Percentiles rank a stretch among this genome's conserved stretches.
Conservation (phyloP, 1,140 invertebrate species). For the Diprion similis region DNA sequence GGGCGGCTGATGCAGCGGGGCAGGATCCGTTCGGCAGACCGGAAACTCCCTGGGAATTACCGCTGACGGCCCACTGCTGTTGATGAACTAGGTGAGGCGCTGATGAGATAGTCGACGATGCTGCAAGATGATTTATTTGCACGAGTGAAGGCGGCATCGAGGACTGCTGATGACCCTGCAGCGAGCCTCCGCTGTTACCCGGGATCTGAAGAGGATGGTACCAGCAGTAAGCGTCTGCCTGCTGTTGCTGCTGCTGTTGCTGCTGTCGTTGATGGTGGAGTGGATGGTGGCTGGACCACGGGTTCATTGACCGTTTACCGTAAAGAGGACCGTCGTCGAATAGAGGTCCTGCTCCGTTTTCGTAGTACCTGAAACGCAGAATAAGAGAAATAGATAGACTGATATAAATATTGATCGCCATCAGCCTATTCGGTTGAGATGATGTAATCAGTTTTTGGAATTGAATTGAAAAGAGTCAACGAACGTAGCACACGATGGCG, state of each 20-base stretch:
- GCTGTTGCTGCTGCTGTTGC: conserved; percentile 36
- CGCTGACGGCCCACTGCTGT: conserved; percentile 45
- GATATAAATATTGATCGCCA: conserved; percentile 11
- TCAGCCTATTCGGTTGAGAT: conserved; percentile 10
- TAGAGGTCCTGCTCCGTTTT: conserved; percentile 48
- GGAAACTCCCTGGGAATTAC: conserved; percentile 52
- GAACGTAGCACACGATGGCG: too few relatives aligned
- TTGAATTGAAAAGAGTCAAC: conserved; percentile 20
- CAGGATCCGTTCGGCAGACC: conserved; percentile 55
- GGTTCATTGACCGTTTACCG: conserved; percentile 45
- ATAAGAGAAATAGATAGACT: conserved; percentile 17
- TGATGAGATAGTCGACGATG: conserved; percentile 38
- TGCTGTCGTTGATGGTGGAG: conserved; percentile 40
- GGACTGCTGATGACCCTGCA: conserved; percentile 48
- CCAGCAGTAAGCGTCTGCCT: conserved; percentile 48
- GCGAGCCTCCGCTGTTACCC: conserved; percentile 34
- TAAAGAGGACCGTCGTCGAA: conserved; percentile 51
- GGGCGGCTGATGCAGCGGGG: conserved; percentile 46
- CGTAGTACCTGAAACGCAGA: conserved; percentile 56
- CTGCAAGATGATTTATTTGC: conserved; percentile 50
- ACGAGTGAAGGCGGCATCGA: conserved; percentile 49
- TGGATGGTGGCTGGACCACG: conserved; percentile 43
- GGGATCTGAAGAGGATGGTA: conserved; percentile 50
- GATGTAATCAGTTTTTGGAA: conserved; percentile 15
- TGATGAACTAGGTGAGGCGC: conserved; percentile 42